Conservation (phyloP, 2,888 invertebrate species). For the Amphipoea oculea region DNA sequence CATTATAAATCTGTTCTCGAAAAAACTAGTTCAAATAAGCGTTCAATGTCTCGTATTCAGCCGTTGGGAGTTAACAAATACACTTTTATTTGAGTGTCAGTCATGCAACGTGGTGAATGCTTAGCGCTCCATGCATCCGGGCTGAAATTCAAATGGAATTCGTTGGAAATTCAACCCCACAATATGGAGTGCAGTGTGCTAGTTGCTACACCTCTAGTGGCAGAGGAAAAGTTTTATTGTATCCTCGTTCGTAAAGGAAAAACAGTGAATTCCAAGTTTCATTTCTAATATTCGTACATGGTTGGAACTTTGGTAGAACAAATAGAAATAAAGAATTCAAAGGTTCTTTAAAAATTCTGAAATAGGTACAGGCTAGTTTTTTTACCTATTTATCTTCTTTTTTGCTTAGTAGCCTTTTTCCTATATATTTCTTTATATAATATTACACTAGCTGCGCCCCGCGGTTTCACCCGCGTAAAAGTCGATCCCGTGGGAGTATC, state of each 20-base stretch:
- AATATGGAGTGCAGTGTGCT: constrained; percentile 45
- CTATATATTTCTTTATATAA: background rate
- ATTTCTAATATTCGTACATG: background rate
- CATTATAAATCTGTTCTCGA: background rate
- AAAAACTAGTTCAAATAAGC: constrained; percentile 13
- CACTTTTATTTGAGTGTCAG: constrained; percentile 59
- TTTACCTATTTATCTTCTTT: background rate
- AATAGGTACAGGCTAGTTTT: background rate
- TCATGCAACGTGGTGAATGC: constrained; percentile 54
- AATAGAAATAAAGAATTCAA: background rate
- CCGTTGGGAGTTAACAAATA: constrained; percentile 49
- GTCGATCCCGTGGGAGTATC: no score
- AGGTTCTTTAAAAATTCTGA: background rate
- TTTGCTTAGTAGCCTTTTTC: background rate
- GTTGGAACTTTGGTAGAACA: background rate
- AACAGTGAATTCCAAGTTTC: background rate
- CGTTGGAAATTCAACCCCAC: constrained; percentile 52
- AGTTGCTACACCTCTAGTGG: constrained; percentile 15
- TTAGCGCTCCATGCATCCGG: constrained; percentile 39
- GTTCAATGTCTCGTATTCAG: constrained; percentile 23
- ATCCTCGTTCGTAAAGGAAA: background rate
- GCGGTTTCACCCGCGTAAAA: no score
- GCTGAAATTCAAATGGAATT: constrained; percentile 63
- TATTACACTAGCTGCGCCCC: no score
- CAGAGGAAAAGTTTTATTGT: constrained; percentile 33